phyloP scores from a whole-genome alignment of 2,888 invertebrate species.

The Dryobotodes eremita region DNA sequence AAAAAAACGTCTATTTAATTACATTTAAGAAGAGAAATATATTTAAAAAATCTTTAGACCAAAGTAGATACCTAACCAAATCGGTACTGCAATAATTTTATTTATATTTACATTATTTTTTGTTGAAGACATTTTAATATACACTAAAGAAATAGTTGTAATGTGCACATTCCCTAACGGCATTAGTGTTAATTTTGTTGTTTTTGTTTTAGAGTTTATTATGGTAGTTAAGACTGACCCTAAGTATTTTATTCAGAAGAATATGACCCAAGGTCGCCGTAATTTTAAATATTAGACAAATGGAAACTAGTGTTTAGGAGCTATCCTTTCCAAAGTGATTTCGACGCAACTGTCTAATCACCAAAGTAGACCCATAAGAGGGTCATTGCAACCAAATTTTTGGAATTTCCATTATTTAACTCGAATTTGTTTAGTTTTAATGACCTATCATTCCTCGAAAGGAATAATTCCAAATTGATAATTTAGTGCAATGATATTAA shows the following conservation, averaged over 20 bases:
- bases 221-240: conserved; percentile 89
- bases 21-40: conserved; percentile 47
- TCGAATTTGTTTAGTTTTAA: conserved; percentile 88
- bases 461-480: conserved; percentile 88
- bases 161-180: conserved; percentile 90
- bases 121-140: conserved; percentile 87
- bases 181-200: conserved; percentile 87
- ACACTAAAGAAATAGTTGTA: conserved; percentile 86
- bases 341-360: conserved; percentile 39
- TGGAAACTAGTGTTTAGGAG: conserved; percentile 59
- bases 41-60: conserved; percentile 78
- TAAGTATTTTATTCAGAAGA: conserved; percentile 84
- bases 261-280: conserved; percentile 77
- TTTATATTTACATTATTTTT: conserved; percentile 85
- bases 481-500: conserved; percentile 89
- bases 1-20: conserved; percentile 83
- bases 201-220: conserved; percentile 89
- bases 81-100: conserved; percentile 89
- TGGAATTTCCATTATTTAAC: conserved; percentile 76
- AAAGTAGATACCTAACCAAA: conserved; percentile 90
- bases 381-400: conserved; percentile 55
- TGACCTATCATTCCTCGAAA: conserved; percentile 86
- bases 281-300: conserved; percentile 62
- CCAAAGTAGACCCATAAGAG: conserved; percentile 18
- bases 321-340: conserved; percentile 53